Conservation (phyloP, 2,888 invertebrate genomes). For the Thecophora atra region DNA sequence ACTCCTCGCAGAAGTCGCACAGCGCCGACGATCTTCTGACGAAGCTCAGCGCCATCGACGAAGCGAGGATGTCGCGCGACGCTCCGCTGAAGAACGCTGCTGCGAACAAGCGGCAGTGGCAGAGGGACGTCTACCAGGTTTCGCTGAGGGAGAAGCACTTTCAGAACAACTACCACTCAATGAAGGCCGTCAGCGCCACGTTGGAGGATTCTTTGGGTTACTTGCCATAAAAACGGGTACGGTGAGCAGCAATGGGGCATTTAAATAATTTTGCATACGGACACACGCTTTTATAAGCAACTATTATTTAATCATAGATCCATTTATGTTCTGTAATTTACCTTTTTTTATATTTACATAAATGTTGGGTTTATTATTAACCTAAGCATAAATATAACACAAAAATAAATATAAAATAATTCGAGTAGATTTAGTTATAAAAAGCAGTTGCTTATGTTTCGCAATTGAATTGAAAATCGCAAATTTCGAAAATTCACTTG, state of each 20-base stretch:
- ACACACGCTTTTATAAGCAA: background rate
- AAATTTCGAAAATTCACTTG: background rate
- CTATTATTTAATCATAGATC: background rate
- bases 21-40: constrained; percentile 61
- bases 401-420: too few species aligned
- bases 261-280: background rate
- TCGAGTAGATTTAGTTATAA: background rate
- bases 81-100: constrained; percentile 52
- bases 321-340: background rate
- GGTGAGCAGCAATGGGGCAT: background rate
- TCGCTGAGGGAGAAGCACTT: constrained; percentile 42
- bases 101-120: constrained; percentile 45
- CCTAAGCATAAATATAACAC: too few species aligned
- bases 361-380: too few species aligned
- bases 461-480: constrained; percentile 16
- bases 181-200: constrained; percentile 64
- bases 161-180: constrained; percentile 61
- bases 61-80: constrained; percentile 50
- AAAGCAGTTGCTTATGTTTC: constrained; percentile 20
- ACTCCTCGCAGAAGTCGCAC: constrained; percentile 56
- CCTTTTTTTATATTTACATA: background rate
- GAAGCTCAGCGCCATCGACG: constrained; percentile 60
- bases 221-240: constrained; percentile 60
- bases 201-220: constrained; percentile 67
- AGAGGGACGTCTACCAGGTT: constrained; percentile 25